Percentiles rank a stretch among this genome's conserved stretches.
Conservation (phyloP, 2,797 vertebrate genomes). For the Macropus fuliginosus region DNA sequence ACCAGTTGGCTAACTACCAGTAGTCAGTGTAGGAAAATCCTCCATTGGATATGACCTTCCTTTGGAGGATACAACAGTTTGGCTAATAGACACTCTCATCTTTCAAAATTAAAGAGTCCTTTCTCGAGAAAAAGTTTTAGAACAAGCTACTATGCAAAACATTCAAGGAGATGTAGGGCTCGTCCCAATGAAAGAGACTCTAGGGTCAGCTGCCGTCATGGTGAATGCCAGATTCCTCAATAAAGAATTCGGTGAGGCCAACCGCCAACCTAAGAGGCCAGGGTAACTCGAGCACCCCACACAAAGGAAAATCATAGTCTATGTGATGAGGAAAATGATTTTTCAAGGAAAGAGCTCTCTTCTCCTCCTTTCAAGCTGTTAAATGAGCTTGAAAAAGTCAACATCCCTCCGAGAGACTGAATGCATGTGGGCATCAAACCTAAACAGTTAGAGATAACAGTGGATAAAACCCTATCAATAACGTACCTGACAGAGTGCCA, state of each 20-base stretch:
- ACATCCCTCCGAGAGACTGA: not conserved
- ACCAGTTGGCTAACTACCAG: not conserved
- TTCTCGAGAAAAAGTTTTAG: not conserved
- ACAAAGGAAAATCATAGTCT: not conserved
- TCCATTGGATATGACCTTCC: not conserved
- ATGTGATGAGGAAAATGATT: not conserved
- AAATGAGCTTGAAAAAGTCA: conserved; percentile 2
- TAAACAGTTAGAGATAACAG: not conserved
- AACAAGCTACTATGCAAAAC: not conserved
- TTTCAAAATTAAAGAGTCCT: not conserved
- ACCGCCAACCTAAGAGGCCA: not conserved
- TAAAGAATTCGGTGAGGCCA: not conserved
- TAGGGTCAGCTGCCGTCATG: not conserved
- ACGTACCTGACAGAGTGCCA: not conserved
- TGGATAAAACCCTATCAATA: not conserved
- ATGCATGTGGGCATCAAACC: not conserved
- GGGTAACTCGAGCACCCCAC: not conserved
- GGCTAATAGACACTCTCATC: not conserved
- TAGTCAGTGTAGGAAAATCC: not conserved
- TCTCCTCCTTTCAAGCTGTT: not conserved
- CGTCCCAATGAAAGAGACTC: not conserved
- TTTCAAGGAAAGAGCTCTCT: not conserved
- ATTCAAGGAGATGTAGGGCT: not conserved
- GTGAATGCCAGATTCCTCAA: not conserved
- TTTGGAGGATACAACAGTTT: not conserved